phyloP scores from a whole-genome alignment of 1,140 invertebrate species.

The Hermetia illucens region DNA sequence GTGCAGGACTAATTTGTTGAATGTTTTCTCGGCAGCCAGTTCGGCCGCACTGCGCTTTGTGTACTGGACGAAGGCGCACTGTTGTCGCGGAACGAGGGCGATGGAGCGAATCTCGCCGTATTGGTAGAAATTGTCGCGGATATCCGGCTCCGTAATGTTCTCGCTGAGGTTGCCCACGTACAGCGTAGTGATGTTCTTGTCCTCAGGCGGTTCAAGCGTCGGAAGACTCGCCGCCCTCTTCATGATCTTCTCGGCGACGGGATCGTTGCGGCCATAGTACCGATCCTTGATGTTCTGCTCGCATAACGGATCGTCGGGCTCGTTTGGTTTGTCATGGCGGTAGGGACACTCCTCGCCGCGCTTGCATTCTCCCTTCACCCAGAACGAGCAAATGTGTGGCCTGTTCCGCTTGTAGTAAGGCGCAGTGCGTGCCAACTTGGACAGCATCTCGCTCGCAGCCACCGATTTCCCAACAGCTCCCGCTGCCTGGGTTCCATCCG shows the following conservation, averaged over 20 bases:
- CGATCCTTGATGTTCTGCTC: constrained; percentile 99
- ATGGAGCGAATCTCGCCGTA: constrained; percentile 96
- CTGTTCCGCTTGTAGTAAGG: constrained; percentile 98
- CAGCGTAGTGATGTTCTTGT: constrained; percentile 89
- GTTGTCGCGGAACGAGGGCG: constrained; percentile 81
- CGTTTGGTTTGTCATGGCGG: constrained; percentile 96
- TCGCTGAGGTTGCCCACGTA: constrained; percentile 92
- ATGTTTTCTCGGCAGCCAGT: constrained; percentile 87
- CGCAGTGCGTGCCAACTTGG: constrained; percentile 89
- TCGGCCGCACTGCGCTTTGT: constrained; percentile 82
- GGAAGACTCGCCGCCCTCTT: constrained; percentile 87
- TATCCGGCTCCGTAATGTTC: constrained; percentile 75
- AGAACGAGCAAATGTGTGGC: constrained; percentile 99
- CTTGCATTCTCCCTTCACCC: constrained; percentile 99
- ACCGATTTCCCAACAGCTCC: constrained; percentile 57
- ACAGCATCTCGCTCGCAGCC: constrained; percentile 75
- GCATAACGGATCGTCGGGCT: constrained; percentile 96
- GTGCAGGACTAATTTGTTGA: constrained; percentile 85
- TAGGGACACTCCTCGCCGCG: constrained; percentile 99
- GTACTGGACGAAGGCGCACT: constrained; percentile 97
- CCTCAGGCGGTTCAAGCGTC: constrained; percentile 87
- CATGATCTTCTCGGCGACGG: constrained; percentile 95
- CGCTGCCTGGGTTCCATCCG: constrained; percentile 46
- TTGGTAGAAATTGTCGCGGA: constrained; percentile 76
- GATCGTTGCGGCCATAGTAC: constrained; percentile 98